These are phyloP conservation scores for Macrotus californicus DNA, from an alignment of 2,113 vertebrate genomes.

Conservation along the genomic window DNA sequence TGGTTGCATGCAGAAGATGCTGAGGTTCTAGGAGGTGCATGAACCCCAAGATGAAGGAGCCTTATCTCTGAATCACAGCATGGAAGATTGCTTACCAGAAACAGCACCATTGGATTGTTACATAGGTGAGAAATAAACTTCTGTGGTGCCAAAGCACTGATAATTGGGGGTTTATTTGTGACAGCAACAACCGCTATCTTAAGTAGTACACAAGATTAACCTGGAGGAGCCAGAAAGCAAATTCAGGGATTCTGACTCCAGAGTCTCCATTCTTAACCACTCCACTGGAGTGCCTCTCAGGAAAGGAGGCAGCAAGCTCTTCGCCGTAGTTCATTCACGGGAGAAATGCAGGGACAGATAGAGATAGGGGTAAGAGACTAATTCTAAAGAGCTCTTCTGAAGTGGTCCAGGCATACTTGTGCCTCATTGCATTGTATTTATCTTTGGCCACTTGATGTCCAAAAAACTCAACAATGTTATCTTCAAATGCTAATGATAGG, in stretches of 20 bases:
- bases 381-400: not conserved
- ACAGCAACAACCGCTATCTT: not conserved
- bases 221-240: not conserved
- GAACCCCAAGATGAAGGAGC: not conserved
- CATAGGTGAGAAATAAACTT: constrained; percentile 4
- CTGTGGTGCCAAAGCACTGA: not conserved
- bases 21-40: not conserved
- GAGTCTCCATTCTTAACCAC: not conserved
- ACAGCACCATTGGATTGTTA: not conserved
- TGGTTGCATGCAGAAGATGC: not conserved
- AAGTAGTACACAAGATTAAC: not conserved
- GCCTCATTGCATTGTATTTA: not conserved
- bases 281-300: not conserved
- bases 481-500: not conserved
- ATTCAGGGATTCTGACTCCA: not conserved
- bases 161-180: not conserved
- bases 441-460: not conserved
- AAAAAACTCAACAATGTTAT: not conserved
- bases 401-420: not conserved
- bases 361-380: not conserved
- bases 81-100: not conserved
- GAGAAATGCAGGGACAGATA: not conserved
- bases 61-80: not conserved
- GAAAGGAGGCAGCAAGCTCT: not conserved
- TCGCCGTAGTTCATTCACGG: not conserved